A percentile compares a stretch with the other conserved stretches of the same genome.
Evolutionary conservation across 2,888 invertebrate genomes (phyloP).

Genomic region (Cryptosula pallasiana): DNA sequence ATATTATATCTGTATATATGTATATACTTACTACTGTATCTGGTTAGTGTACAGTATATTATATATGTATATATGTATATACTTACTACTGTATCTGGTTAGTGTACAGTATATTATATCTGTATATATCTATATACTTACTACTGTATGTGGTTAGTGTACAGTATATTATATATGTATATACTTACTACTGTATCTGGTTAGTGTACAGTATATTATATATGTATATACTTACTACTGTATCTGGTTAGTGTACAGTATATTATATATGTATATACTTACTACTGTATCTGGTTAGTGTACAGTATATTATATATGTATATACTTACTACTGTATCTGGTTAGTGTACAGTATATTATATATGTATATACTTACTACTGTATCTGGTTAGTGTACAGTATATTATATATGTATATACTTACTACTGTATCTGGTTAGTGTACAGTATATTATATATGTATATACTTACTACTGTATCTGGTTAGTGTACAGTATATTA

Average conservation of each 20-base stretch:
- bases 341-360: too few species aligned
- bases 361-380: neutral
- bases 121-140: too few species aligned
- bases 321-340: neutral
- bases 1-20: neutral
- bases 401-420: neutral
- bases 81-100: neutral
- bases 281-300: neutral
- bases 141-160: neutral
- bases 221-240: neutral
- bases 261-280: neutral
- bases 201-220: neutral
- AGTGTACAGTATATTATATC: neutral
- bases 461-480: neutral
- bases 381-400: neutral
- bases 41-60: neutral
- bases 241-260: neutral
- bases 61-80: neutral
- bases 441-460: too few species aligned
- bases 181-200: neutral
- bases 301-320: neutral
- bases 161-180: too few species aligned
- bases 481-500: neutral
- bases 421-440: neutral
- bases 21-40: too few species aligned